These are phyloP conservation scores for Microplitis manilae DNA, from an alignment of 2,888 invertebrate genomes.

Conservation along the genomic window DNA sequence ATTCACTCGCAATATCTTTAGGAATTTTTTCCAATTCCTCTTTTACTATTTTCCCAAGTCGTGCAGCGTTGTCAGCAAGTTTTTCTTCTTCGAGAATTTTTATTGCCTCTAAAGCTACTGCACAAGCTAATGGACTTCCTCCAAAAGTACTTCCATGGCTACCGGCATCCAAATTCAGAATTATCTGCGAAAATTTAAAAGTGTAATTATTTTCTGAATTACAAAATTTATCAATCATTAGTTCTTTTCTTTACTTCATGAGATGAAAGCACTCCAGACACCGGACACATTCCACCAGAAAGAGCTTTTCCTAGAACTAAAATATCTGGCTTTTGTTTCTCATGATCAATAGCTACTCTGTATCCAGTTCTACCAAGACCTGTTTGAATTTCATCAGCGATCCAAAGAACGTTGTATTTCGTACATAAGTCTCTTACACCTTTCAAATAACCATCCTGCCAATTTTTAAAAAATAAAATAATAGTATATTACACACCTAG, in stretches of 20 bases:
- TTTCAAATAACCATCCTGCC: slow-evolving; percentile 79
- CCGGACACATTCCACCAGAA: slow-evolving; percentile 87
- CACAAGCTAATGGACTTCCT: slow-evolving; percentile 85
- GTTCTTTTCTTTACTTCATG: slow-evolving; percentile 76
- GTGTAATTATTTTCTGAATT: too few relatives aligned
- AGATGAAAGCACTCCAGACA: slow-evolving; percentile 79
- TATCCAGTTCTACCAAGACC: slow-evolving; percentile 88
- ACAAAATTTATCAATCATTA: slow-evolving; percentile 2
- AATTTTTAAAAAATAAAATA: too few relatives aligned
- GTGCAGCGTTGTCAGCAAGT: slow-evolving; percentile 81
- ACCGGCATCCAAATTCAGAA: slow-evolving; percentile 67
- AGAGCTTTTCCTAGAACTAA: slow-evolving; percentile 86
- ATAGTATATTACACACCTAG: too few relatives aligned
- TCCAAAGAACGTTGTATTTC: slow-evolving; percentile 85
- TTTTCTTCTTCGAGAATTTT: slow-evolving; percentile 84
- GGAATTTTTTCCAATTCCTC: slow-evolving; percentile 77
- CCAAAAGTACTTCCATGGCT: slow-evolving; percentile 89
- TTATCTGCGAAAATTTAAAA: slow-evolving; percentile 53
- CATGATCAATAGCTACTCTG: slow-evolving; percentile 82
- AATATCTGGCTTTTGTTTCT: slow-evolving; percentile 83
- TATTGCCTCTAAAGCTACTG: slow-evolving; percentile 82
- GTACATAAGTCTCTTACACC: slow-evolving; percentile 82
- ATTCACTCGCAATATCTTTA: slow-evolving; percentile 76
- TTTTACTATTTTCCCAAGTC: slow-evolving; percentile 80
- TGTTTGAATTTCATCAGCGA: slow-evolving; percentile 90